Percentiles rank a stretch among this genome's conserved stretches.
phyloP scores from a whole-genome alignment of 2,797 vertebrate species.

The Crypturellus tataupa region DNA sequence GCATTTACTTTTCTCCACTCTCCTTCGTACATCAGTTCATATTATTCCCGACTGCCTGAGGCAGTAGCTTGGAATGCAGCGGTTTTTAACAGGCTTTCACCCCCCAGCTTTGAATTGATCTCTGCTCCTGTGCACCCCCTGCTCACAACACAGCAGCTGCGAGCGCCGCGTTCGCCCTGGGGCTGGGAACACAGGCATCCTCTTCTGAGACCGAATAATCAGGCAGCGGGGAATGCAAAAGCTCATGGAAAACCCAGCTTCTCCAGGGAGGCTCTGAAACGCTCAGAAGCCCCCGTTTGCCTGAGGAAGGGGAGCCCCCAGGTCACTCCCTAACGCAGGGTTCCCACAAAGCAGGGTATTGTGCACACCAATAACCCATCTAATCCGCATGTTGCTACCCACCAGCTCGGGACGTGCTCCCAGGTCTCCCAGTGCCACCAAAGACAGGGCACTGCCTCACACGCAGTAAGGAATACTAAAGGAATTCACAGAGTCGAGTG shows the following conservation, averaged over 20 bases:
- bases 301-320: background rate
- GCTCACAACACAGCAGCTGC: slow-evolving; percentile 31
- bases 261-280: slow-evolving; percentile 49
- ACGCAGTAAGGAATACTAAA: background rate
- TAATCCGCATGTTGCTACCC: background rate
- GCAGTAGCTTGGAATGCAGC: background rate
- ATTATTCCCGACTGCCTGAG: background rate
- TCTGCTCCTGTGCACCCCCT: background rate
- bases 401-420: background rate
- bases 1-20: background rate
- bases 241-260: slow-evolving; percentile 2
- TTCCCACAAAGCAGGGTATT: background rate
- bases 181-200: slow-evolving; percentile 32
- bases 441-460: background rate
- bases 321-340: background rate
- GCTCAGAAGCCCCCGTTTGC: slow-evolving; percentile 11
- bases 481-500: background rate
- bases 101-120: slow-evolving; percentile 12
- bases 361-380: background rate
- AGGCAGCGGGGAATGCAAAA: background rate
- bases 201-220: slow-evolving; percentile 44
- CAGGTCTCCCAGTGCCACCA: background rate
- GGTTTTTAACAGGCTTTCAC: slow-evolving; percentile 14
- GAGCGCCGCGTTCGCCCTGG: slow-evolving; percentile 9
- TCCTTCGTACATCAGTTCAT: background rate